These are phyloP conservation scores for Prionailurus viverrinus DNA, from an alignment of 2,113 vertebrate species.

Conservation along the genomic window DNA sequence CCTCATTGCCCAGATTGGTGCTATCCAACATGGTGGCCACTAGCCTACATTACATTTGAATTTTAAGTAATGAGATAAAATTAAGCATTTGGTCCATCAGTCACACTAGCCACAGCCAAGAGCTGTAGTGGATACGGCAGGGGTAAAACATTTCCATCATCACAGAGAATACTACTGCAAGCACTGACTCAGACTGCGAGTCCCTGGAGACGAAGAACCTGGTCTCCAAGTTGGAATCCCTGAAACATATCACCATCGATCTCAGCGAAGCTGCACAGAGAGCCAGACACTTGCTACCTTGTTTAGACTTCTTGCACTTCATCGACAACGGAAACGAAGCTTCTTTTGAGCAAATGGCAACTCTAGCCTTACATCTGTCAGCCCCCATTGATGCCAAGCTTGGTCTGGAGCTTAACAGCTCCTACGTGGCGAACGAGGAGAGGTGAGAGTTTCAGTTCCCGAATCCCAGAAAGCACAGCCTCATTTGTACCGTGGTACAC, in stretches of 20 bases:
- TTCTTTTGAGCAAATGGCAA: constrained; percentile 41
- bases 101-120: background rate
- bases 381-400: accelerated
- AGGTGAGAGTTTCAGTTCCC: background rate
- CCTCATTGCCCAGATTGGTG: background rate
- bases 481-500: accelerated
- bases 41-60: background rate
- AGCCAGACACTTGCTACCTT: constrained; percentile 65
- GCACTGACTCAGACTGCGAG: background rate
- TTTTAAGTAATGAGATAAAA: background rate
- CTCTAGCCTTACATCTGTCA: background rate
- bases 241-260: background rate
- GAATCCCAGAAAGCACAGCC: background rate
- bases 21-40: too few species aligned
- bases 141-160: background rate
- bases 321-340: constrained; percentile 17
- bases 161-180: background rate
- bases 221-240: background rate
- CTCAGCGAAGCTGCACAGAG: accelerated
- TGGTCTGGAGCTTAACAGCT: accelerated
- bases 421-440: accelerated
- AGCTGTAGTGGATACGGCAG: background rate
- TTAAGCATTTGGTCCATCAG: background rate
- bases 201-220: background rate
- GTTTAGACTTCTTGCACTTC: background rate